A percentile compares a stretch with the other conserved stretches of the same genome.
These are phyloP conservation scores for Bettongia penicillata DNA, from an alignment of 2,113 vertebrate genomes.

Conservation along the genomic window DNA sequence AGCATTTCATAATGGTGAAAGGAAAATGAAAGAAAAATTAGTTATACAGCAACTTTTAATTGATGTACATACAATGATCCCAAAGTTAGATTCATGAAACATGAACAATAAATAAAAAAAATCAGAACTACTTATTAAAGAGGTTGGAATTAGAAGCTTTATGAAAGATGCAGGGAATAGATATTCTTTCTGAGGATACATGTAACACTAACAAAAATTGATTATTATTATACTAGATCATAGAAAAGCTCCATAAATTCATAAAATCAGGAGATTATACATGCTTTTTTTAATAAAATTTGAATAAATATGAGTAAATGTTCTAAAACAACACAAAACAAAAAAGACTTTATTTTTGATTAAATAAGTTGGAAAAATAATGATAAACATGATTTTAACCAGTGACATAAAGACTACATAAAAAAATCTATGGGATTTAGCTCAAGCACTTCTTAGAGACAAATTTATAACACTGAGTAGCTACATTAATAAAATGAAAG, in stretches of 20 bases:
- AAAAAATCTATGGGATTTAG: too few species aligned
- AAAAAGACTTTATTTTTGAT: neutral
- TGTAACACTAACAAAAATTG: neutral
- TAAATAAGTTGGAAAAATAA: neutral
- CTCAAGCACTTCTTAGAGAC: neutral
- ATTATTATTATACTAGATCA: neutral
- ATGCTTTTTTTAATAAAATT: neutral
- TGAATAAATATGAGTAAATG: neutral
- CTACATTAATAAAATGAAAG: neutral
- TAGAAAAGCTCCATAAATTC: neutral
- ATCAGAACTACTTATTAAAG: neutral
- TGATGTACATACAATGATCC: neutral
- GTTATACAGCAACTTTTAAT: neutral
- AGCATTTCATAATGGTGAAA: neutral
- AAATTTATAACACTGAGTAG: neutral
- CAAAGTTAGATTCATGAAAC: neutral
- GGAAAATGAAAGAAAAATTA: neutral
- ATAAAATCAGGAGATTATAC: neutral
- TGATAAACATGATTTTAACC: too few species aligned
- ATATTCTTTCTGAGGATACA: neutral
- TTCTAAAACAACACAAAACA: neutral
- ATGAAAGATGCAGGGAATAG: neutral
- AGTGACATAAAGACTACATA: too few species aligned
- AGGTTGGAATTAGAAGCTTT: neutral
- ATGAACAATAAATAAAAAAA: neutral